phyloP scores from a whole-genome alignment of 2,113 vertebrate species.

The Phodopus roborovskii region DNA sequence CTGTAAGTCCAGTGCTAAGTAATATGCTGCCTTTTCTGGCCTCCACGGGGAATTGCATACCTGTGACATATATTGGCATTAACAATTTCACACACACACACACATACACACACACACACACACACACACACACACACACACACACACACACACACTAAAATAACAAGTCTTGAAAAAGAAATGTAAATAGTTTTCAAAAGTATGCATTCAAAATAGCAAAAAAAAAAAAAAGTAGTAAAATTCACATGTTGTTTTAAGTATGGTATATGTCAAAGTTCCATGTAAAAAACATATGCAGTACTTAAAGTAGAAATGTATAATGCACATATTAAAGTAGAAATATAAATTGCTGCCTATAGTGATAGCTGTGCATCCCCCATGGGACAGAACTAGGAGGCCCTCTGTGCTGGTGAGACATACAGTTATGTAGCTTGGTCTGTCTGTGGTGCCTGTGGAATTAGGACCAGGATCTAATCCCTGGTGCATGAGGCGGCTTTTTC shows the following conservation, averaged over 20 bases:
- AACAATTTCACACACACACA: neutral
- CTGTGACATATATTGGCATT: neutral
- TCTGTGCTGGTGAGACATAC: no score
- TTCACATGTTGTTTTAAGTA: neutral
- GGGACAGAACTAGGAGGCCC: no score
- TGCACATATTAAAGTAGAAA: neutral
- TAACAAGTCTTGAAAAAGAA: neutral
- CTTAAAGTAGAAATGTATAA: neutral
- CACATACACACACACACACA: neutral
- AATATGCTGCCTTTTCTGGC: neutral
- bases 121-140: neutral
- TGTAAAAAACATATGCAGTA: neutral
- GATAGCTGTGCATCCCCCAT: no score
- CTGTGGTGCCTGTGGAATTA: no score
- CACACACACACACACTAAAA: neutral
- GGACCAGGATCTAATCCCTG: no score
- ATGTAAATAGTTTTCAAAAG: neutral
- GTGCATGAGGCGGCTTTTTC: no score
- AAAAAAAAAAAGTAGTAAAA: neutral
- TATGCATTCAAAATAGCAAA: neutral
- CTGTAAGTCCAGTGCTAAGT: neutral
- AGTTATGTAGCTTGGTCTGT: no score
- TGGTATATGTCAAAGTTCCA: neutral
- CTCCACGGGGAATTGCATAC: neutral
- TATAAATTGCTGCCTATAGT: neutral